Percentiles rank a stretch among this genome's conserved stretches.
Evolutionary conservation across 2,113 vertebrate species (phyloP).

Genomic region (Typhlomys cinereus): DNA sequence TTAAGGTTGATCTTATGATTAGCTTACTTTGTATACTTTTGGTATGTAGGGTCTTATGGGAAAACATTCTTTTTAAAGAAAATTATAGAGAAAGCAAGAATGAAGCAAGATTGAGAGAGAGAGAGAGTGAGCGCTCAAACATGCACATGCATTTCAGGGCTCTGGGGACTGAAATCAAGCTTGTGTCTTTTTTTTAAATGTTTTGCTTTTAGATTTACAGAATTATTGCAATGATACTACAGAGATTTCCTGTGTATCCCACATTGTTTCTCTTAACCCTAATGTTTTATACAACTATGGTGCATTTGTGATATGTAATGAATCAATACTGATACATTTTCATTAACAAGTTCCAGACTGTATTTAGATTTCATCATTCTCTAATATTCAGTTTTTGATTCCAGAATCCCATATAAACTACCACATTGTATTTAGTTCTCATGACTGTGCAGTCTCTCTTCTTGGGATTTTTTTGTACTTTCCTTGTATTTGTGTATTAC

Average conservation of each 20-base stretch:
- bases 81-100: too few relatives aligned
- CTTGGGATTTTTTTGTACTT: conserved; percentile 8
- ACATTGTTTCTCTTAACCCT: background rate
- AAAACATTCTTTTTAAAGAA: background rate
- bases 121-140: too few relatives aligned
- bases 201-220: background rate
- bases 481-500: background rate
- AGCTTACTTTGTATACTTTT: background rate
- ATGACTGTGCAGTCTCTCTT: background rate
- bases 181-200: background rate
- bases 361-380: background rate
- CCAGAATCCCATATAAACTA: background rate
- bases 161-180: too few relatives aligned
- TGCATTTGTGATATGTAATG: background rate
- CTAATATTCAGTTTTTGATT: background rate
- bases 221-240: background rate
- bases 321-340: background rate
- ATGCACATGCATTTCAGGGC: too few relatives aligned
- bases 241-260: background rate
- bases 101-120: too few relatives aligned
- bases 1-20: background rate
- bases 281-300: background rate
- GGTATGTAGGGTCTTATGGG: background rate
- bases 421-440: background rate
- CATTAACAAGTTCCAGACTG: background rate